Percentiles rank a stretch among this genome's conserved stretches.
These are phyloP conservation scores for Piaya cayana DNA, from an alignment of 2,113 vertebrate genomes.

Conservation along the genomic window DNA sequence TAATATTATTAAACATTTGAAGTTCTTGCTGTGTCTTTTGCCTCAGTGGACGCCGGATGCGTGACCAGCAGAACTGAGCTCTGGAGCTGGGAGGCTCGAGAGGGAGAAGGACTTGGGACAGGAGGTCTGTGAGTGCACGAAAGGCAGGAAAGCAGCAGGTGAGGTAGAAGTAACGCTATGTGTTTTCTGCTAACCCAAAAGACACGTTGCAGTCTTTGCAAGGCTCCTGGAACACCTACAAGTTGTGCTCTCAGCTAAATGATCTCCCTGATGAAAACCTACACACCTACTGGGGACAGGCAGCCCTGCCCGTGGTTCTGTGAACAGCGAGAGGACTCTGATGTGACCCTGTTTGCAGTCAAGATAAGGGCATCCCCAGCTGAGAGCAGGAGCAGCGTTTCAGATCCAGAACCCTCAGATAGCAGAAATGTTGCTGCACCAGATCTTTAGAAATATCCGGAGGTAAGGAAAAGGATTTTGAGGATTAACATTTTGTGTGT, in stretches of 20 bases:
- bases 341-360: not conserved
- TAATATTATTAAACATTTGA: accelerated
- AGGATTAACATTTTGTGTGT: conserved; percentile 24
- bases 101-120: not conserved
- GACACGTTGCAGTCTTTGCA: not conserved
- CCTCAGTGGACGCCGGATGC: accelerated
- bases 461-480: not conserved
- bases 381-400: not conserved
- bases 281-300: accelerated
- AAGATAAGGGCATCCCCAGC: not conserved
- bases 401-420: not conserved
- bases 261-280: not conserved
- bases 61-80: not conserved
- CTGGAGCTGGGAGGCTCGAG: accelerated
- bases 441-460: not conserved
- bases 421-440: not conserved
- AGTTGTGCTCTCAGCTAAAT: not conserved
- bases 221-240: not conserved
- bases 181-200: not conserved
- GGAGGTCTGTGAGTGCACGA: not conserved
- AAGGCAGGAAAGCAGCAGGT: not conserved
- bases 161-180: not conserved
- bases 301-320: not conserved
- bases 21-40: not conserved
- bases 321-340: not conserved